Percentiles rank a stretch among this genome's conserved stretches.
These are phyloP conservation scores for Cydia pomonella DNA, from an alignment of 1,140 invertebrate species.

Conservation along the genomic window DNA sequence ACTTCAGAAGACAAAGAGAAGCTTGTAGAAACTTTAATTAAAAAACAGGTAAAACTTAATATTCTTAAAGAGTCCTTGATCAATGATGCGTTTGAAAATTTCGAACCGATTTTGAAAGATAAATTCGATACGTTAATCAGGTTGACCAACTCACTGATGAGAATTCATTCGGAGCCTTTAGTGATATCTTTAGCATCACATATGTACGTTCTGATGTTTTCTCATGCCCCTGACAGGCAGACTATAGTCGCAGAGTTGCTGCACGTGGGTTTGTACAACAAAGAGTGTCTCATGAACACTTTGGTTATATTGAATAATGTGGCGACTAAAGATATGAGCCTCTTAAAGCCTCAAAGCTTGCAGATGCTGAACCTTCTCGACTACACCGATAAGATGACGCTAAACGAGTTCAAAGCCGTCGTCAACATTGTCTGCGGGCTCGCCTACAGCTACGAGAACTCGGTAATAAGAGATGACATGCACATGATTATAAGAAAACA, in stretches of 20 bases:
- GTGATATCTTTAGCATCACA: conserved; percentile 68
- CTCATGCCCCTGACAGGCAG: conserved; percentile 61
- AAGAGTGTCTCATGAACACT: conserved; percentile 64
- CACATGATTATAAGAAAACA: conserved; percentile 78
- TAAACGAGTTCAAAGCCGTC: conserved; percentile 66
- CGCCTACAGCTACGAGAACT: conserved; percentile 72
- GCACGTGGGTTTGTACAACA: conserved; percentile 62
- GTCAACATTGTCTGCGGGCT: conserved; percentile 76
- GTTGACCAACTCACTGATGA: conserved; percentile 65
- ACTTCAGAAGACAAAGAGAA: conserved; percentile 69
- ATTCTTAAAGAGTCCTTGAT: conserved; percentile 66
- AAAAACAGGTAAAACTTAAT: conserved; percentile 69
- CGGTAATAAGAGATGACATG: conserved; percentile 73
- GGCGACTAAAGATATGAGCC: conserved; percentile 62
- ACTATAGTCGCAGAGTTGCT: conserved; percentile 67
- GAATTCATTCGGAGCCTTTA: conserved; percentile 57
- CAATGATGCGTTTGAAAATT: conserved; percentile 66
- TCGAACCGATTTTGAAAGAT: conserved; percentile 69
- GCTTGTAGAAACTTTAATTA: conserved; percentile 65
- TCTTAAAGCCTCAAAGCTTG: conserved; percentile 69
- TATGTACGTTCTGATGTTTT: conserved; percentile 69
- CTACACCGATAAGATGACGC: conserved; percentile 67
- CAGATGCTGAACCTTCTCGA: conserved; percentile 75
- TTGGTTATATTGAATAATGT: conserved; percentile 71
- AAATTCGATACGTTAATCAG: conserved; percentile 65